Evolutionary conservation across 2,888 invertebrate genomes (phyloP).

Genomic region (Epirrita christyi): DNA sequence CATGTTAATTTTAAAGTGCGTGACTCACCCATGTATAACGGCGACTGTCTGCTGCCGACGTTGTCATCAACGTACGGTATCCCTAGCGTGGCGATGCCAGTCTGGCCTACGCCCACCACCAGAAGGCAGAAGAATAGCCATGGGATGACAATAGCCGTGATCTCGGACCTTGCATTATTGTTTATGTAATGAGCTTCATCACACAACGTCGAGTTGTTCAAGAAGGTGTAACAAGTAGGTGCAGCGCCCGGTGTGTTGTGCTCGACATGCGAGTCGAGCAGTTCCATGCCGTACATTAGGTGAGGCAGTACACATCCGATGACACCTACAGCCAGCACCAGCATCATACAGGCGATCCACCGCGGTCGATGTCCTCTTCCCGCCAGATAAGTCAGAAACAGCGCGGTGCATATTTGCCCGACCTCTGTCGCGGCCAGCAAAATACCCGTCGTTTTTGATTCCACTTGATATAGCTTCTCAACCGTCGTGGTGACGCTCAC

Average conservation of each 20-base stretch:
- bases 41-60: constrained; percentile 95
- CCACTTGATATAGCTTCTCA: constrained; percentile 96
- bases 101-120: constrained; percentile 96
- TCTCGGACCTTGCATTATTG: constrained; percentile 89
- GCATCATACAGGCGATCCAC: constrained; percentile 97
- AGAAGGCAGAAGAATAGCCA: constrained; percentile 95
- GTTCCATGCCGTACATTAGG: constrained; percentile 91
- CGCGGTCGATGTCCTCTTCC: constrained; percentile 96
- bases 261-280: constrained; percentile 81
- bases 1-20: constrained; percentile 4
- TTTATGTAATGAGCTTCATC: constrained; percentile 86
- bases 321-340: constrained; percentile 93
- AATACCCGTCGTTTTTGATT: constrained; percentile 95
- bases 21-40: constrained; percentile 94
- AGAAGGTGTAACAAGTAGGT: constrained; percentile 59
- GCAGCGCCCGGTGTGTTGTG: constrained; percentile 68
- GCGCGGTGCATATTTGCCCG: constrained; percentile 95
- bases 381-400: constrained; percentile 94
- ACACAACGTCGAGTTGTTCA: constrained; percentile 71
- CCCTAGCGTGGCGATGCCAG: constrained; percentile 95
- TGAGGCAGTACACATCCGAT: constrained; percentile 95
- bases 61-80: constrained; percentile 98
- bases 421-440: constrained; percentile 96
- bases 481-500: constrained; percentile 97
- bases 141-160: constrained; percentile 92